Evolutionary conservation across 92 coral and sea anemone genomes (phyloP), one percentile per base, ranked within the genome.

Genomic region (Heliopora coerulea): DNA sequence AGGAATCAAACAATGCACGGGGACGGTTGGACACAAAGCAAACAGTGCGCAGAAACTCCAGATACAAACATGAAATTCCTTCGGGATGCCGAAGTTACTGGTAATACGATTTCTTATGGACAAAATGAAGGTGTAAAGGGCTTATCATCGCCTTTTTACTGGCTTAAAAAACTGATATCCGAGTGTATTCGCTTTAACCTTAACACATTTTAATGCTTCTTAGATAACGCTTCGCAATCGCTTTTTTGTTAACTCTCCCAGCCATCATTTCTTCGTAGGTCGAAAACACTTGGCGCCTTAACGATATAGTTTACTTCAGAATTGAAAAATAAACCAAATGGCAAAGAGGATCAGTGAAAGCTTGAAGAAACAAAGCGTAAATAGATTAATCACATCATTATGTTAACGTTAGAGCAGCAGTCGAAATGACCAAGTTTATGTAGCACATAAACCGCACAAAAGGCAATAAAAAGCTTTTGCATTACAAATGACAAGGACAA

Each of bases 311-410:
- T 32, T 70, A 56, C 40, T 30, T 54, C 77, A 54, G 12, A 42
- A 56, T 56, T 56, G 61, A 56, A 41, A 54, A 50, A 26, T 52
- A 54, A 54, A 58, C 49, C 40, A 58, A 31, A 70, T 23, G 50
- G 56, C 56, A 42, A 30, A 44, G 52, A 70, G 77, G 77, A 70
- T 70, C 77, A 70, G 37, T 33, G 52, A 31, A 70, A 31, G 76
- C 77, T 52, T 56, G 46, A 17, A 23, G 27, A 70, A 56, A 56
- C 61, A 56, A 56, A 54, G 62, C 57, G 77, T 70, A 70, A 70
- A 70, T 70, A 70, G 63, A 70, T 70, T 70, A 70, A 54, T 70
- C 77, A 67, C 46, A 67, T 67, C 46, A 67, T 19, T 23, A 19
- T 14, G n/a, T 18, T 29, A 35, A 32, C 54, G 77, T 39, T 32